These are phyloP conservation scores for Drosophila lacertosa DNA, from an alignment of 1,140 invertebrate genomes.

Conservation along the genomic window DNA sequence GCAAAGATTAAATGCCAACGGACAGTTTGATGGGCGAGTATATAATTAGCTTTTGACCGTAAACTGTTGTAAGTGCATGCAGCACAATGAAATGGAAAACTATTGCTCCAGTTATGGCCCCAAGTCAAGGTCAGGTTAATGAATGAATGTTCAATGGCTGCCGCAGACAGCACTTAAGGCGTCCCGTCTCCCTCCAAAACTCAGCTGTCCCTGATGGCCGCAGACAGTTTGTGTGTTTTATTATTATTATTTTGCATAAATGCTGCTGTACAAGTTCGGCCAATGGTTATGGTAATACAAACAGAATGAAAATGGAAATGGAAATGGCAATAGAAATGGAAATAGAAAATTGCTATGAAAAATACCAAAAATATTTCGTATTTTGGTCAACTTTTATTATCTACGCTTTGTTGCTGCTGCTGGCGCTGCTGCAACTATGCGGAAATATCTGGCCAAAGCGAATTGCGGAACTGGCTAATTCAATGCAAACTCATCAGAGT, in stretches of 20 bases:
- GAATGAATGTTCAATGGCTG: slow-evolving; percentile 19
- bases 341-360: slow-evolving; percentile 22
- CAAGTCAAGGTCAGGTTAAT: slow-evolving; percentile 32
- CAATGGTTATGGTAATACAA: slow-evolving; percentile 8
- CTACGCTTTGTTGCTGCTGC: background rate
- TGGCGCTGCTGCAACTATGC: background rate
- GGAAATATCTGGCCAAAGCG: slow-evolving; percentile 28
- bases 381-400: slow-evolving; percentile 32
- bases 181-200: background rate
- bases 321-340: slow-evolving; percentile 4
- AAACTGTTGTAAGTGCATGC: slow-evolving; percentile 11
- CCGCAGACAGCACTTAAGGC: slow-evolving; percentile 18
- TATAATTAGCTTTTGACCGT: slow-evolving; percentile 37
- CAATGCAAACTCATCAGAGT: slow-evolving; percentile 60
- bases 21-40: slow-evolving; percentile 28
- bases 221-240: slow-evolving; percentile 19
- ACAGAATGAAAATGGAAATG: slow-evolving; percentile 7
- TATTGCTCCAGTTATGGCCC: background rate
- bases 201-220: background rate
- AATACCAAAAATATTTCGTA: slow-evolving; percentile 22
- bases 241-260: slow-evolving; percentile 27
- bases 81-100: slow-evolving; percentile 19
- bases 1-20: slow-evolving; percentile 13
- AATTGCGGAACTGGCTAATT: slow-evolving; percentile 61
- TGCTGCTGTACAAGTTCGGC: background rate